Base-by-base conservation (phyloP, 2,113 vertebrate species). In the Myxocyprinus asiaticus region DNA sequence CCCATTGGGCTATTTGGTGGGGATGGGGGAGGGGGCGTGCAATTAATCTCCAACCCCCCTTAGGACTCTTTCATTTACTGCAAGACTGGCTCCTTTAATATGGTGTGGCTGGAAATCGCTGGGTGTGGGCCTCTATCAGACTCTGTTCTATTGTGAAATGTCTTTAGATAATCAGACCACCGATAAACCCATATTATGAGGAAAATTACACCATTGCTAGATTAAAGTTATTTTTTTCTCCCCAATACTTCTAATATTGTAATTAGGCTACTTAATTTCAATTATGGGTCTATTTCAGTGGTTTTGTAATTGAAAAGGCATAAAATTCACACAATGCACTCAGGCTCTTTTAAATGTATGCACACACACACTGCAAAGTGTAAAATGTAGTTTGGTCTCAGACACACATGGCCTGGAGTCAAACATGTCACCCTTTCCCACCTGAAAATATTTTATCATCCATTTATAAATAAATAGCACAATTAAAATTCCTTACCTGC, bases 401-500 rank as follows among this genome's bases (percentile, higher is more conserved):
- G 22, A 33, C 22, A 33, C 22, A 33, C 22, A 33, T 33, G 22
- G 22, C 22, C 22, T 33, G 22, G 22, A 33, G 22, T 33, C 1
- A 33, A 33, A 33, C 22, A 33, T 33, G 22, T 44, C 45, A 63
- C 59, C 43, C 47, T 55, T 14, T 10, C 61, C 70, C 50, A 74
- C 33, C 86, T 84, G 74, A 76, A 86, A 80, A 87, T 86, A 82
- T 84, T 82, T 66, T 78, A 63, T 83, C 83, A 84, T 85, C 86
- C 87, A 83, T 88, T 86, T 83, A 84, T 85, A 73, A 82, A 80
- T 63, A 81, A 42, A 64, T 80, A 77, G 8, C 8, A 82, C 78
- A 82, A 82, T 88, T 80, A 78, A 85, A 81, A 84, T 84, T 80
- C 72, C 56, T 65, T 77, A 78, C 78, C 73, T 71, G 55, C 62